These are phyloP conservation scores for Myotis vivesi DNA, from an alignment of 2,797 vertebrate species.

Conservation along the genomic window DNA sequence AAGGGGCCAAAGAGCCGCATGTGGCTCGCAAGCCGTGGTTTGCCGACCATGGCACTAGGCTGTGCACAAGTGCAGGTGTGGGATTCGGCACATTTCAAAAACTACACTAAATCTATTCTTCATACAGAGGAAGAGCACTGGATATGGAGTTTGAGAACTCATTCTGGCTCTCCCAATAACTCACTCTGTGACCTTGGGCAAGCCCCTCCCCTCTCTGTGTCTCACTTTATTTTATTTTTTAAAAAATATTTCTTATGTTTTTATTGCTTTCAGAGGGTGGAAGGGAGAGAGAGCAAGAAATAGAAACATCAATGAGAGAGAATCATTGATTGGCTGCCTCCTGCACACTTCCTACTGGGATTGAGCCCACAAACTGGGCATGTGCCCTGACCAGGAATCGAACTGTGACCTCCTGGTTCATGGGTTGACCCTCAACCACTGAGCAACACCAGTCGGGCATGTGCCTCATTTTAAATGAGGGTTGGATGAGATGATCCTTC, in stretches of 20 bases:
- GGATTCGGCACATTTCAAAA: neutral
- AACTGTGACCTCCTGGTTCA: neutral
- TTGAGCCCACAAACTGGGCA: neutral
- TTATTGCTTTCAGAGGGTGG: neutral
- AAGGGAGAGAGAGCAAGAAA: neutral
- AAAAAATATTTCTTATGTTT: neutral
- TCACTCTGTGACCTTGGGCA: neutral
- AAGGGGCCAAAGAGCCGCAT: too few species aligned
- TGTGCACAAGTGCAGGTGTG: neutral
- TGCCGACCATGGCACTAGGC: neutral
- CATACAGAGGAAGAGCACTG: neutral
- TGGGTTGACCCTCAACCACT: neutral
- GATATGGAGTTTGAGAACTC: neutral
- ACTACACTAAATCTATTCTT: neutral
- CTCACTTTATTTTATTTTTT: neutral
- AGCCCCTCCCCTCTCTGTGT: neutral
- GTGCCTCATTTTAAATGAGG: neutral
- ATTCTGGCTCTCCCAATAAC: neutral
- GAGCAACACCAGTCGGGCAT: neutral
- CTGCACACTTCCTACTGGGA: neutral
- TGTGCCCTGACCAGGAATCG: neutral
- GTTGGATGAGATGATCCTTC: neutral
- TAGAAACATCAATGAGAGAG: neutral
- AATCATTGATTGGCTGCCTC: neutral
- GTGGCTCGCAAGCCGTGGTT: too few species aligned